These are phyloP conservation scores for Alligator sinensis DNA, from an alignment of 2,113 vertebrate genomes.

Conservation along the genomic window DNA sequence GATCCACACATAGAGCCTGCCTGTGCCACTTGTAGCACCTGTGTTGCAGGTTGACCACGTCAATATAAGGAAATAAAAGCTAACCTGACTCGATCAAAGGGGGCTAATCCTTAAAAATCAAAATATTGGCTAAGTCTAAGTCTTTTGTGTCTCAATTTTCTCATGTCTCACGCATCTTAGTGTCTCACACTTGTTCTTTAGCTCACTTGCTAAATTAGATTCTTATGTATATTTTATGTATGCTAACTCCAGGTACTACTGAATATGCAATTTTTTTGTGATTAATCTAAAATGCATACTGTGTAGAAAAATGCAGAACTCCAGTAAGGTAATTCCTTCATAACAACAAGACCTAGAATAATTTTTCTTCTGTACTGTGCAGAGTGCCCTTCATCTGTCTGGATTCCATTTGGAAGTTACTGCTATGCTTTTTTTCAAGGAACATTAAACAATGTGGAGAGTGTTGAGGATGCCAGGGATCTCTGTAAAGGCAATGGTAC, in stretches of 20 bases:
- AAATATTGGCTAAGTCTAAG: neutral
- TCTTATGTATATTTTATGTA: neutral
- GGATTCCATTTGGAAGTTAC: slow-evolving; percentile 72
- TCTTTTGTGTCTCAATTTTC: neutral
- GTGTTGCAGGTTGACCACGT: too few relatives aligned
- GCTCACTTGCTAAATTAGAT: neutral
- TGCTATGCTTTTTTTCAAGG: slow-evolving; percentile 75
- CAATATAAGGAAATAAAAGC: neutral
- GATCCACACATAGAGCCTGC: too few relatives aligned
- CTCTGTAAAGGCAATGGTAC: slow-evolving; percentile 72
- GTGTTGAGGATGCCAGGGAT: slow-evolving; percentile 65
- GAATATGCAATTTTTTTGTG: neutral
- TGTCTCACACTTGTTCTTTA: neutral
- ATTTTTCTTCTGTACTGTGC: slow-evolving; percentile 3
- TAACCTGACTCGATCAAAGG: neutral
- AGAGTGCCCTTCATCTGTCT: slow-evolving; percentile 74
- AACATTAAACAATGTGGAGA: slow-evolving; percentile 18
- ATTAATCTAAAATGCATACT: neutral
- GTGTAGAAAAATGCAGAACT: neutral
- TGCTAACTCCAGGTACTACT: neutral
- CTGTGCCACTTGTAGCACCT: too few relatives aligned
- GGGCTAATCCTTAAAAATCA: neutral
- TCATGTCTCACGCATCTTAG: neutral
- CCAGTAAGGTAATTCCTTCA: neutral
- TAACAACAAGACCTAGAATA: neutral